Base-by-base conservation (phyloP, 2,797 vertebrate genomes). In the Sandelia bainsii region DNA sequence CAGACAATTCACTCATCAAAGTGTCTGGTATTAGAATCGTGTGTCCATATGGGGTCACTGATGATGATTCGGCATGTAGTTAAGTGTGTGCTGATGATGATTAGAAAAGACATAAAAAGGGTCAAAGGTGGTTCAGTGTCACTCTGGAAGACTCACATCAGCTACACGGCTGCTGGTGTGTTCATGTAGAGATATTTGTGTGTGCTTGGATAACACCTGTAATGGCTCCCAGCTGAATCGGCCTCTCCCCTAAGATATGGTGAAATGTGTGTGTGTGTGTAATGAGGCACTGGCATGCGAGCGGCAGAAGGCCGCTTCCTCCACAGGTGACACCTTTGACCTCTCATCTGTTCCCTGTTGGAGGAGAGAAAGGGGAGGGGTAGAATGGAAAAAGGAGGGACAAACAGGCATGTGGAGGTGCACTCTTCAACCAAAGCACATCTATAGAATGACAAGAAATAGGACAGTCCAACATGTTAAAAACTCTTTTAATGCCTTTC, bases 251-350 rank as follows among this genome's bases (percentile, higher is more conserved):
- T 69, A 58, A 76, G 75, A 88, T 58, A 40, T 8, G 53, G 19
- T 53, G 59, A 72, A 68, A 72, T 89, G 51, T 67, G 64, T 69
- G 37, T 79, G 80, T 57, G 57, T 86, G 84, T 92, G 85, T 91
- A 94, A 94, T 93, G 86, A 94, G 83, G 86, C 84, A 45, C 86
- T 92, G 94, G 93, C 94, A 95, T 95, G 93, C 91, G 90, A 94
- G 85, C 74, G 81, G 90, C 91, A 91, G 93, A 92, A 84, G 90
- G 85, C 86, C 62, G 86, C 91, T 95, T 96, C 94, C 94, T 93
- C 91, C 87, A 90, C 92, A 94, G 93, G 93, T 95, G 94, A 94
- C 92, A 93, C 93, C 92, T 95, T 93, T 95, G 94, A 95, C 93
- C 94, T 91, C 91, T 93, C 94, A 94, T 95, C 94, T 95, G 94